A percentile compares a stretch with the other conserved stretches of the same genome.
These are phyloP conservation scores for Sebastes steindachneri DNA, from an alignment of 2,797 vertebrate species.

Conservation along the genomic window DNA sequence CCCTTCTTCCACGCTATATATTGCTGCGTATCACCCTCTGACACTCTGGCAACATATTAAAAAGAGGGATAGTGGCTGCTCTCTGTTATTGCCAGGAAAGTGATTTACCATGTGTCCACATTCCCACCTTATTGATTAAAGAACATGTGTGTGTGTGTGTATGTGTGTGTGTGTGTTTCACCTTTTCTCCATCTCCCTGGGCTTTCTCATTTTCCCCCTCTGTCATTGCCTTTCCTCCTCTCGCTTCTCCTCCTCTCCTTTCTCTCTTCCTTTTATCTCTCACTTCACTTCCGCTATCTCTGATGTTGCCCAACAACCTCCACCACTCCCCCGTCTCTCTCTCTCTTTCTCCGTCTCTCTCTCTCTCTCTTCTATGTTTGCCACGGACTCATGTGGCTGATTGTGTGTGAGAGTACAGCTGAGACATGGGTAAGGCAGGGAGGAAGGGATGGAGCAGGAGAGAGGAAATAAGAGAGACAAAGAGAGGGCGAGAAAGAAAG, in stretches of 20 bases:
- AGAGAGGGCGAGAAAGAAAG: background rate
- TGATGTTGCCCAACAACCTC: conserved; percentile 61
- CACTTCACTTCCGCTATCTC: conserved; percentile 54
- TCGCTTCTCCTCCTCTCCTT: conserved; percentile 28
- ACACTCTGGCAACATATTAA: conserved; percentile 74
- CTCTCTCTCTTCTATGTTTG: conserved; percentile 29
- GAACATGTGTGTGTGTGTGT: conserved; percentile 43
- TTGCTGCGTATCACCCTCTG: conserved; percentile 59
- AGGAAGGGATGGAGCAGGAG: background rate
- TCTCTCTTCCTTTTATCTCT: conserved; percentile 58
- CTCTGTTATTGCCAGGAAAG: conserved; percentile 75
- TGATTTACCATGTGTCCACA: conserved; percentile 75
- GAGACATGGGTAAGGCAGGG: conserved; percentile 11
- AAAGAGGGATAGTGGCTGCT: conserved; percentile 71
- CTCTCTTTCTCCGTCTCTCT: background rate
- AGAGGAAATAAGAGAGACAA: conserved; percentile 33
- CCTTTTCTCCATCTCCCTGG: conserved; percentile 49
- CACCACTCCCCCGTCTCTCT: background rate
- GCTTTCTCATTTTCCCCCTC: conserved; percentile 60
- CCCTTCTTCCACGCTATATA: conserved; percentile 46
- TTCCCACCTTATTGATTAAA: conserved; percentile 78
- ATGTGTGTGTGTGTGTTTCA: conserved; percentile 45
- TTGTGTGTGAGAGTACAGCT: conserved; percentile 54
- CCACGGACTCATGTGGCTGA: conserved; percentile 44
- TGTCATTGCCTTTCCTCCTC: conserved; percentile 29